Conservation (phyloP, 2,797 vertebrate genomes). For the Macrochelys suwanniensis region DNA sequence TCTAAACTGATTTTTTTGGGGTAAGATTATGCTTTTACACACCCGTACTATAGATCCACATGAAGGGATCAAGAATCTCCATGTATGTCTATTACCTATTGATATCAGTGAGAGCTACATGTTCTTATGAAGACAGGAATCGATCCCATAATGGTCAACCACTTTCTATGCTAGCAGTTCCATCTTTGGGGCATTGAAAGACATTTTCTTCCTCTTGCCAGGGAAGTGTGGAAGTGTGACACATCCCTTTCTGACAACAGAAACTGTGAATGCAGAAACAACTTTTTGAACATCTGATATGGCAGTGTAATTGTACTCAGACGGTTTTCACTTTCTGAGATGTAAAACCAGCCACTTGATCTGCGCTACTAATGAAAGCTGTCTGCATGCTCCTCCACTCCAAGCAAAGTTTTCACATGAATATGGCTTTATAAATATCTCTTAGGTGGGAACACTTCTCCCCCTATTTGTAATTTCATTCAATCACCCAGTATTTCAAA, state of each 20-base stretch:
- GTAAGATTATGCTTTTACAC: neutral
- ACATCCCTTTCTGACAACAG: neutral
- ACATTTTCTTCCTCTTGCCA: neutral
- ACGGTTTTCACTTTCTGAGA: neutral
- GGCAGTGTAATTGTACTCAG: neutral
- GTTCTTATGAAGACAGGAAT: neutral
- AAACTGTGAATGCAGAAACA: neutral
- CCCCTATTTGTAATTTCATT: neutral
- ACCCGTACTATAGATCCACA: neutral
- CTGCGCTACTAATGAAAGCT: neutral
- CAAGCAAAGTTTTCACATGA: neutral
- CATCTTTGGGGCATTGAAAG: neutral
- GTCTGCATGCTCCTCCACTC: neutral
- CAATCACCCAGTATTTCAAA: neutral
- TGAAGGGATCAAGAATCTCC: neutral
- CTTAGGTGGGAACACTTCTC: neutral
- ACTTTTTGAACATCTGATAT: neutral
- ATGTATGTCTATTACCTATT: neutral
- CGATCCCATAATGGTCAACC: neutral
- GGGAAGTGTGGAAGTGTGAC: neutral
- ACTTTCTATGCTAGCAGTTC: neutral
- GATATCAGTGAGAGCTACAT: neutral
- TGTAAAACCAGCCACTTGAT: neutral
- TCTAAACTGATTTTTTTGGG: neutral
- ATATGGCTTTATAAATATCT: neutral